These are phyloP conservation scores for Peromyscus melanophrys DNA, from an alignment of 2,797 vertebrate species.

Conservation along the genomic window DNA sequence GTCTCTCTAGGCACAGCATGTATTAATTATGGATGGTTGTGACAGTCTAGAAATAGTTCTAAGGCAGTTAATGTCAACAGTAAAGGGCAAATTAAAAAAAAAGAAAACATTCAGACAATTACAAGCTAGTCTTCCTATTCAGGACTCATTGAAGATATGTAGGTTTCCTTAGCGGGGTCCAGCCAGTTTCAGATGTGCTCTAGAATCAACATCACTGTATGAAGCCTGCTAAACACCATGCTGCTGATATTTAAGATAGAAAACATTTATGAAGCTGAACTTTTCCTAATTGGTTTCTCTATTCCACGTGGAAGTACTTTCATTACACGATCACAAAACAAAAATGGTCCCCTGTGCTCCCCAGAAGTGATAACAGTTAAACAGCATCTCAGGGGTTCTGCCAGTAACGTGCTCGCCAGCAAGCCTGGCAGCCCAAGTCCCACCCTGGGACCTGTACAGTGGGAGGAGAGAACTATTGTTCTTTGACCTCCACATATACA, in stretches of 20 bases:
- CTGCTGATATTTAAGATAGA: conserved; percentile 32
- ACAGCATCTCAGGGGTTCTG: background rate
- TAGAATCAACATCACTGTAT: conserved; percentile 16
- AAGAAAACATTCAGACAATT: conserved; percentile 64
- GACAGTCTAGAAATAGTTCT: conserved; percentile 73
- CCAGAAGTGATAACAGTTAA: conserved; percentile 13
- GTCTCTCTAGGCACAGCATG: conserved; percentile 14
- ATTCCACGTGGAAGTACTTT: background rate
- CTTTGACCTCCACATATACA: background rate
- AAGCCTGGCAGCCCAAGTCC: background rate
- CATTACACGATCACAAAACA: background rate
- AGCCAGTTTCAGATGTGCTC: conserved; percentile 18
- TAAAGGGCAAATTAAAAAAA: conserved; percentile 71
- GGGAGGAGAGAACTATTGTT: background rate
- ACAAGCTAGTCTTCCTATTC: conserved; percentile 20
- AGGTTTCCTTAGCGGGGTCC: conserved; percentile 40
- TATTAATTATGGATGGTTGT: conserved; percentile 80
- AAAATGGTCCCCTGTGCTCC: background rate
- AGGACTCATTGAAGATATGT: conserved; percentile 71
- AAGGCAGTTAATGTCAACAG: conserved; percentile 67
- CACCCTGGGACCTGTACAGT: background rate
- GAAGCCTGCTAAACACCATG: conserved; percentile 15
- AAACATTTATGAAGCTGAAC: conserved; percentile 50
- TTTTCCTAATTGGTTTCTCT: conserved; percentile 22
- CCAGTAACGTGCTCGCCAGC: background rate